phyloP scores from a whole-genome alignment of 2,888 invertebrate species.

The Diploptera punctata region DNA sequence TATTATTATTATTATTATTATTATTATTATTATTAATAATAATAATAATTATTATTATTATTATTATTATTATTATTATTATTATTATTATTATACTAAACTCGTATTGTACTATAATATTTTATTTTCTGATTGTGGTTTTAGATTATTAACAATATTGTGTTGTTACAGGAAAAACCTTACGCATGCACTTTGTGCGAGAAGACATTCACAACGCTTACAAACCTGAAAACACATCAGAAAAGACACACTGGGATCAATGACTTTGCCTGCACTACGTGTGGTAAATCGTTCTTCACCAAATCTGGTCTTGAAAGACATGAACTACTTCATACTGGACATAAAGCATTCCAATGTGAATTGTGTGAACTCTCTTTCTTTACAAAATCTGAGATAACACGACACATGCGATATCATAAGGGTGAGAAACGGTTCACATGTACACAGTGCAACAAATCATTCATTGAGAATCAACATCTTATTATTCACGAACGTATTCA shows the following conservation, averaged over 20 bases:
- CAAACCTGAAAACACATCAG: conserved; percentile 50
- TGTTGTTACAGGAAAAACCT: conserved; percentile 24
- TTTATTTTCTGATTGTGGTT: no score
- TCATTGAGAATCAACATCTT: conserved; percentile 52
- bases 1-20: no score
- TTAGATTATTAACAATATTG: not conserved
- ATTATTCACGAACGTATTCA: conserved; percentile 52
- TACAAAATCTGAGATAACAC: conserved; percentile 50
- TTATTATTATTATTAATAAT: no score
- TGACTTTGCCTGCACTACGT: conserved; percentile 48
- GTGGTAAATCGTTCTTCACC: conserved; percentile 50
- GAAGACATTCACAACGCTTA: conserved; percentile 49
- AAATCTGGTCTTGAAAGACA: conserved; percentile 51
- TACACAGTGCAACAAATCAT: conserved; percentile 49
- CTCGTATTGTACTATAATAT: no score
- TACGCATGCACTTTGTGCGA: conserved; percentile 48
- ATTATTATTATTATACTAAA: no score
- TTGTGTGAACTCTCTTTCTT: conserved; percentile 51
- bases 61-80: no score
- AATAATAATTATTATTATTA: no score
- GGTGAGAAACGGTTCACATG: conserved; percentile 51
- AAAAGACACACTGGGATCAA: conserved; percentile 50
- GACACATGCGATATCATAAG: conserved; percentile 52
- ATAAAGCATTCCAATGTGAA: conserved; percentile 49
- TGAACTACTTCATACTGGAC: conserved; percentile 49